Base-by-base conservation (phyloP, 2,113 vertebrate genomes). In the Tretioscincus oriximinensis region DNA sequence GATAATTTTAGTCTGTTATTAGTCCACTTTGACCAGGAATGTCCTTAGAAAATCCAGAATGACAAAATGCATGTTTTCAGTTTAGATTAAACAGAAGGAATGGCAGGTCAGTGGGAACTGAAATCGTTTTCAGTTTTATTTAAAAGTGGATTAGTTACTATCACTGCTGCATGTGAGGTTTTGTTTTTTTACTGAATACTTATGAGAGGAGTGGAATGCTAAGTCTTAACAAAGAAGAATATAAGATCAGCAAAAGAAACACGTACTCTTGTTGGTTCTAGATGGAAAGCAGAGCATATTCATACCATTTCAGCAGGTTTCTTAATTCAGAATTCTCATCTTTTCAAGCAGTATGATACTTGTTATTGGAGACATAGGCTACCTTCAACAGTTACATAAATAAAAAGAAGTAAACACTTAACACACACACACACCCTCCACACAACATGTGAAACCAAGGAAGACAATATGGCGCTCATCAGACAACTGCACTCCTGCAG, bases 321-420 rank as follows among this genome's bases (percentile, higher is more conserved):
- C 14, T 26, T 20, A 76, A 70, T 29, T 49, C n/a, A 31, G 29
- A 58, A 58, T 45, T 2, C 61, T 65, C 61, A 16, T 75, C n/a
- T 58, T 81, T 75, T n/a, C 70, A 16, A 28, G 22, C 45, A 24
- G 31, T 26, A 74, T 10, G 21, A 45, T 71, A 64, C 61, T 45
- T 18, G 77, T 85, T 70, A 76, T 69, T 78, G 41, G 49, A 81
- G 54, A 58, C 82, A 18, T 41, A 80, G 86, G 81, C 80, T 80
- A 85, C 54, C 60, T 75, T 78, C 78, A 85, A 75, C 78, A 85
- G 75, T 88, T 85, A n/a, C 87, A 26, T 76, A 85, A 45, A 88
- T 54, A 85, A 85, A 77, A 63, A 66, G 78, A 89, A 88, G 69
- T 75, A 86, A 80, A 82, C 67, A 88, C 45, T 68, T 89, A 75